Percentiles rank a stretch among this genome's conserved stretches.
These are phyloP conservation scores for Mastacembelus armatus DNA, from an alignment of 2,797 vertebrate species.

Conservation along the genomic window DNA sequence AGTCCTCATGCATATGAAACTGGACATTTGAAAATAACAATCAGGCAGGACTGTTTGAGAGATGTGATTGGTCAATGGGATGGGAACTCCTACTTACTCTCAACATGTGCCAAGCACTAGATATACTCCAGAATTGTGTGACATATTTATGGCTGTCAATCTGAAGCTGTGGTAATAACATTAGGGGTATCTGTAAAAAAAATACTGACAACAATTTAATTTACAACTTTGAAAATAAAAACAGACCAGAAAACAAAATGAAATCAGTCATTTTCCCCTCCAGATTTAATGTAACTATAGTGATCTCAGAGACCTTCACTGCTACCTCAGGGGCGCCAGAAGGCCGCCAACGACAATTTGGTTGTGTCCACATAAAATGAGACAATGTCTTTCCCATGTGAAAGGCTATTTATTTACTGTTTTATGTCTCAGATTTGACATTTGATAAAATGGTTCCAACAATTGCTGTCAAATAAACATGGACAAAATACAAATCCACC, in stretches of 20 bases:
- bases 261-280: conserved; percentile 42
- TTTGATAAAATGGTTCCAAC: conserved; percentile 38
- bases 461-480: conserved; percentile 52
- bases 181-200: conserved; percentile 43
- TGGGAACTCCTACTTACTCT: conserved; percentile 73
- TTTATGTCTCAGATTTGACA: conserved; percentile 43
- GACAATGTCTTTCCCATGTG: conserved; percentile 55
- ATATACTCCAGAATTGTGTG: conserved; percentile 61
- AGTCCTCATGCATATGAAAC: conserved; percentile 35
- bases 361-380: conserved; percentile 28
- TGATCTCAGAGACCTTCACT: conserved; percentile 41
- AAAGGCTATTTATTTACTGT: conserved; percentile 45
- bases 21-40: conserved; percentile 65
- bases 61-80: conserved; percentile 73
- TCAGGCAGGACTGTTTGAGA: conserved; percentile 67
- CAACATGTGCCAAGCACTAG: conserved; percentile 62
- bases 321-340: conserved; percentile 48
- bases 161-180: conserved; percentile 49
- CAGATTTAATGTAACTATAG: conserved; percentile 47
- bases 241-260: conserved; percentile 41
- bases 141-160: conserved; percentile 60
- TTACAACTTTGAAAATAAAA: conserved; percentile 50
- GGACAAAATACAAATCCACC: conserved; percentile 45
- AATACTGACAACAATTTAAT: conserved; percentile 37
- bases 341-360: conserved; percentile 38